Evolutionary conservation across 2,888 invertebrate species (phyloP).

Genomic region (Lottia gigantea): DNA sequence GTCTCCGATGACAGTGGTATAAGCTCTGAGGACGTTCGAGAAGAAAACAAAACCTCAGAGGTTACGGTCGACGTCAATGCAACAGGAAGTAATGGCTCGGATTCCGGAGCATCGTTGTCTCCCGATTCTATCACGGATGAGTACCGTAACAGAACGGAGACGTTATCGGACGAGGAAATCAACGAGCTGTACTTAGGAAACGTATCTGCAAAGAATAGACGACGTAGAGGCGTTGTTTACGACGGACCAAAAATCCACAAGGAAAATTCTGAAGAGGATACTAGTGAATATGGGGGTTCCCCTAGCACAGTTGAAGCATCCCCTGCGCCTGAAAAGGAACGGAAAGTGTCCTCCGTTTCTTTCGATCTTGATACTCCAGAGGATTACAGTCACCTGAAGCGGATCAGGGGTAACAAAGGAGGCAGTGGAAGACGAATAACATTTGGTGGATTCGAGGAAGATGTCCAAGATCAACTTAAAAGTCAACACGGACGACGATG

Average conservation of each 20-base stretch:
- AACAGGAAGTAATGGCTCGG: background rate
- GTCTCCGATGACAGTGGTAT: too few relatives aligned
- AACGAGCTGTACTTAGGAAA: conserved; percentile 35
- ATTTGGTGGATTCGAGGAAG: conserved; percentile 6
- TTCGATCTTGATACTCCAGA: background rate
- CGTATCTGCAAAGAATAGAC: conserved; percentile 27
- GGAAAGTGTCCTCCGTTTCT: background rate
- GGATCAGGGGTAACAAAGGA: background rate
- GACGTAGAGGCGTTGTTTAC: conserved; percentile 17
- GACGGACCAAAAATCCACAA: background rate
- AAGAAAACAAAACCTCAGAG: background rate
- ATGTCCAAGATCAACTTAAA: background rate
- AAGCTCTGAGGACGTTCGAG: background rate
- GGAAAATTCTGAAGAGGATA: background rate
- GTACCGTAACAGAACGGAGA: conserved; percentile 7
- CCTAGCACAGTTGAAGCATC: background rate
- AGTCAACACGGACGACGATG: background rate
- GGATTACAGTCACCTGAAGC: background rate
- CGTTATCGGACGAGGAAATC: conserved; percentile 31
- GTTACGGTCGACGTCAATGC: background rate
- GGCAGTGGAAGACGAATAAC: background rate
- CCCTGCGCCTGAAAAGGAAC: background rate
- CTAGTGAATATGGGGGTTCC: background rate
- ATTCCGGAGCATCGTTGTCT: background rate
- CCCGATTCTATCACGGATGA: background rate